Conservation (phyloP, 2,113 vertebrate species). For the Xiphorhynchus elegans region DNA sequence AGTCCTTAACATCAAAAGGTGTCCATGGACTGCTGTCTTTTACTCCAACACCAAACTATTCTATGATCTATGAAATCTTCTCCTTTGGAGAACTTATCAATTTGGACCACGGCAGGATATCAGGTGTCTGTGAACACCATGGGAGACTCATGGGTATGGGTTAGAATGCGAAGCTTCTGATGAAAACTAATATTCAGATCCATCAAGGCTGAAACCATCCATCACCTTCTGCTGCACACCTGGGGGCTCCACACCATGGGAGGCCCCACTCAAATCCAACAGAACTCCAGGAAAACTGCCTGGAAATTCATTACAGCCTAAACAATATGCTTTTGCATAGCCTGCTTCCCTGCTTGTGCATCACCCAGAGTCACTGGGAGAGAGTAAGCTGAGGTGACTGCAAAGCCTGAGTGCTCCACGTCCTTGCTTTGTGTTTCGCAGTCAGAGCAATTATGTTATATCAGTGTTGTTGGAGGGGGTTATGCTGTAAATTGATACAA, state of each 20-base stretch:
- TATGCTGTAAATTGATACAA: conserved; percentile 57
- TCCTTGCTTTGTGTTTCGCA: conserved; percentile 55
- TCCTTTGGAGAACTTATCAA: background rate
- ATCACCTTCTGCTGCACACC: background rate
- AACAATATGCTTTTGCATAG: background rate
- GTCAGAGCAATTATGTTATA: conserved; percentile 64
- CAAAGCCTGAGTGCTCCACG: background rate
- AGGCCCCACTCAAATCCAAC: background rate
- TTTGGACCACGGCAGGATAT: background rate
- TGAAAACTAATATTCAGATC: background rate
- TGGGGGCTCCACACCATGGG: background rate
- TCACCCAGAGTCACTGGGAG: background rate
- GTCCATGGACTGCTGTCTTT: too few relatives aligned
- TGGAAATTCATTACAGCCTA: background rate
- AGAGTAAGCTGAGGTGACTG: background rate
- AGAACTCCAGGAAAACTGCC: background rate
- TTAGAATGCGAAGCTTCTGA: background rate
- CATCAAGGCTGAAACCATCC: background rate
- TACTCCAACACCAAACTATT: background rate
- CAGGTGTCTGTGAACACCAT: background rate
- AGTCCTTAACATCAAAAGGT: too few relatives aligned
- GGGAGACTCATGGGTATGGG: accelerated
- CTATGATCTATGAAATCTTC: background rate
- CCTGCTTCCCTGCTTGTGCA: background rate
- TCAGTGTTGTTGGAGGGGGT: conserved; percentile 24